A percentile compares a stretch with the other conserved stretches of the same genome.
Conservation (phyloP, 2,888 invertebrate species). For the Drosophila anomelani region DNA sequence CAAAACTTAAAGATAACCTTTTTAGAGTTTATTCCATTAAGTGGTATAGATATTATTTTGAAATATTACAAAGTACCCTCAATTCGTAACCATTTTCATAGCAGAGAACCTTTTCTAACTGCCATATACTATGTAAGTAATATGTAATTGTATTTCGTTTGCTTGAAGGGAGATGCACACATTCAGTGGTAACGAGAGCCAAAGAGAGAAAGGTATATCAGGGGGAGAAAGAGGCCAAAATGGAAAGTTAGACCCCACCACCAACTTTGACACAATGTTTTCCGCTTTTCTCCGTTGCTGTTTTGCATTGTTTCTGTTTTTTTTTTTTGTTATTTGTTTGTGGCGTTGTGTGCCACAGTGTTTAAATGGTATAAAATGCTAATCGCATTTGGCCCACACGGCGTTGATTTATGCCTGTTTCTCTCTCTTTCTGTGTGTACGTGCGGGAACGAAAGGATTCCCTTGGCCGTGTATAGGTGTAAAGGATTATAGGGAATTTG, state of each 20-base stretch:
- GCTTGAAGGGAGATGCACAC: slow-evolving; percentile 43
- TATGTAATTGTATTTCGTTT: slow-evolving; percentile 42
- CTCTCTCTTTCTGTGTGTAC: neutral
- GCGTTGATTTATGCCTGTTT: slow-evolving; percentile 43
- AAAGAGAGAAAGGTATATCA: neutral
- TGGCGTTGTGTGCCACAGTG: slow-evolving; percentile 41
- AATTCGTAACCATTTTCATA: neutral
- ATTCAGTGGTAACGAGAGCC: slow-evolving; percentile 17
- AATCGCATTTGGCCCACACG: slow-evolving; percentile 69
- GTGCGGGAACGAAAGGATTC: slow-evolving; percentile 21
- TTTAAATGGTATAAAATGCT: slow-evolving; percentile 74
- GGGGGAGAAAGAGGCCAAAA: neutral
- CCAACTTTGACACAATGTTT: slow-evolving; percentile 50
- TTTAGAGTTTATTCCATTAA: neutral
- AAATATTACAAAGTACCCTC: neutral
- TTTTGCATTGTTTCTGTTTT: slow-evolving; percentile 34
- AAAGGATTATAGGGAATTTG: slow-evolving; percentile 28
- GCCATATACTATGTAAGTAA: slow-evolving; percentile 13
- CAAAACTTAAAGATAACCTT: no score
- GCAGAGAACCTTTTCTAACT: slow-evolving; percentile 5
- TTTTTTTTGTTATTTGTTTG: neutral
- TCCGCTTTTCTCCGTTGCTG: slow-evolving; percentile 31
- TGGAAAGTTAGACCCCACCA: slow-evolving; percentile 4
- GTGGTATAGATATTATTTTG: neutral
- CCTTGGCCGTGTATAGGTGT: slow-evolving; percentile 7